These are phyloP conservation scores for Acanthaster planci DNA, from an alignment of 35 echinoderm and acorn worm species.

Conservation along the genomic window DNA sequence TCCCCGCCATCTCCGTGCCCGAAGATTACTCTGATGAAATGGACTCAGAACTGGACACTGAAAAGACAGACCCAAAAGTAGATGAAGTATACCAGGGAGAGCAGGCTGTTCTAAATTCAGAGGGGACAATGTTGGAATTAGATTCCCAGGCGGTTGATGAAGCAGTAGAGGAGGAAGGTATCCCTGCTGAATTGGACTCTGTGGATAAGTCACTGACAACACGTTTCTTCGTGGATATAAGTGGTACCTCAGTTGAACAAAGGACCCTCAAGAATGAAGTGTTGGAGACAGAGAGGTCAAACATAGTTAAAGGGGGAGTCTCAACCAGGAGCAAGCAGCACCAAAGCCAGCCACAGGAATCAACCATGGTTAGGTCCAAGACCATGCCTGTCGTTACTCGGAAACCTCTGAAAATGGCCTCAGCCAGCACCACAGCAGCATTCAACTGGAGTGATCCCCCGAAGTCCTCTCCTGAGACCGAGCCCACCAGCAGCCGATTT, in stretches of 20 bases:
- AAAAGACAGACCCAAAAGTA: neutral
- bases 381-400: slow-evolving; percentile 28
- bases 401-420: neutral
- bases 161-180: neutral
- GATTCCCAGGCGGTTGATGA: neutral
- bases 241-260: neutral
- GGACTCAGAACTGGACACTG: neutral
- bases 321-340: neutral
- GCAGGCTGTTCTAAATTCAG: neutral
- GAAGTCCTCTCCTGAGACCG: neutral
- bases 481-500: neutral
- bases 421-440: slow-evolving; percentile 2
- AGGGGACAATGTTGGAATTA: neutral
- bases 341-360: neutral
- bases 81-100: neutral
- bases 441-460: slow-evolving; percentile 3
- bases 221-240: slow-evolving; percentile 8
- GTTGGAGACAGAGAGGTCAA: neutral
- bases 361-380: neutral
- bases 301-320: neutral
- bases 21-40: neutral
- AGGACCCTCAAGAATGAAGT: neutral
- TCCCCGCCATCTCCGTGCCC: slow-evolving; percentile 48
- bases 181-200: neutral
- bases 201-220: neutral